phyloP scores from a whole-genome alignment of 2,797 vertebrate species.

The Trichosurus vulpecula region DNA sequence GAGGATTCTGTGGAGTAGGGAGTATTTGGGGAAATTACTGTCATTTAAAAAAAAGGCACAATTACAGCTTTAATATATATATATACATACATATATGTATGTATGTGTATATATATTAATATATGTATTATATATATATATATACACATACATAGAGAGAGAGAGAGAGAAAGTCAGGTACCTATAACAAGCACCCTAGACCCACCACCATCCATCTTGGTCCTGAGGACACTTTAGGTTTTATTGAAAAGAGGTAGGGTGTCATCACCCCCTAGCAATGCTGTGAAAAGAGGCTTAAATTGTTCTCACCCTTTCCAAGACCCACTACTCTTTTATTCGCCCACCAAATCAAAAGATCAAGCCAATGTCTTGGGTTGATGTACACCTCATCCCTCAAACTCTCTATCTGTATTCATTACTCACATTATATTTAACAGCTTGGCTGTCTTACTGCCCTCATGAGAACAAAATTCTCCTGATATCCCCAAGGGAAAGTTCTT shows the following conservation, averaged over 20 bases:
- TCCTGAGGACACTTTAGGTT: neutral
- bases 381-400: too few relatives aligned
- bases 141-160: too few relatives aligned
- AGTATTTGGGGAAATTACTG: neutral
- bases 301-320: neutral
- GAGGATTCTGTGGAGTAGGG: neutral
- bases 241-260: neutral
- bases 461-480: neutral
- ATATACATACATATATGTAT: too few relatives aligned
- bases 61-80: neutral
- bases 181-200: neutral
- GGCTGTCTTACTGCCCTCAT: neutral
- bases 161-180: neutral
- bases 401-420: neutral
- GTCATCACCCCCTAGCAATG: neutral
- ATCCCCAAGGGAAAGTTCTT: neutral
- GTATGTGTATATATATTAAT: too few relatives aligned
- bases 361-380: neutral
- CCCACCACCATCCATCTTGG: neutral
- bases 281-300: neutral
- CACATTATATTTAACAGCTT: neutral
- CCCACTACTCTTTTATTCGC: fast-evolving
- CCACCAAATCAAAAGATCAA: neutral
- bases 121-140: too few relatives aligned
- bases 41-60: neutral